Percentiles rank a stretch among this genome's conserved stretches.
phyloP scores from a whole-genome alignment of 2,113 vertebrate genomes.

The Athene cunicularia region DNA sequence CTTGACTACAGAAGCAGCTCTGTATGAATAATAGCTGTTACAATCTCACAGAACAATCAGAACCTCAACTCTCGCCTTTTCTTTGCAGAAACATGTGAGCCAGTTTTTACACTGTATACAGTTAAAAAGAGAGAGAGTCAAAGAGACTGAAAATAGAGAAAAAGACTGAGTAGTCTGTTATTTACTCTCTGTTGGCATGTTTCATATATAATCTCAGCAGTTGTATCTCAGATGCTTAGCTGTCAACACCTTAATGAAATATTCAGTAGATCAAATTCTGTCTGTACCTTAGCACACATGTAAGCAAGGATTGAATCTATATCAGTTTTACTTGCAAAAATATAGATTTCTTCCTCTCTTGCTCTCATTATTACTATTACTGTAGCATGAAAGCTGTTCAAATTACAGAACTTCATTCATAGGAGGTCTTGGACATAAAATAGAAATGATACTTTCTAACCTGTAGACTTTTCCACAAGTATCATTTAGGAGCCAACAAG shows the following conservation, averaged over 20 bases:
- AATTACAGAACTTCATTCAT: neutral
- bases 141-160: neutral
- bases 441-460: neutral
- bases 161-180: neutral
- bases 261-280: conserved; percentile 47
- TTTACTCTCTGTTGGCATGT: conserved; percentile 10
- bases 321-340: neutral
- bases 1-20: neutral
- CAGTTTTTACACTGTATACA: neutral
- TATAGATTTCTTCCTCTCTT: neutral
- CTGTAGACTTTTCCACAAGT: neutral
- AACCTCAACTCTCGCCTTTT: neutral
- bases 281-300: neutral
- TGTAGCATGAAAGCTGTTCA: neutral
- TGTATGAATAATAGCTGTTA: neutral
- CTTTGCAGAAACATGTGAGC: neutral
- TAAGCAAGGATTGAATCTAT: neutral
- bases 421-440: neutral
- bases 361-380: neutral
- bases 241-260: conserved; percentile 54
- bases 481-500: neutral
- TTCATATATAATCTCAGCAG: conserved; percentile 11
- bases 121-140: neutral
- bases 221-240: conserved; percentile 10
- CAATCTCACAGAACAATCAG: neutral